Conservation (phyloP, 1,140 invertebrate species). For the Acromyrmex charruanus region DNA sequence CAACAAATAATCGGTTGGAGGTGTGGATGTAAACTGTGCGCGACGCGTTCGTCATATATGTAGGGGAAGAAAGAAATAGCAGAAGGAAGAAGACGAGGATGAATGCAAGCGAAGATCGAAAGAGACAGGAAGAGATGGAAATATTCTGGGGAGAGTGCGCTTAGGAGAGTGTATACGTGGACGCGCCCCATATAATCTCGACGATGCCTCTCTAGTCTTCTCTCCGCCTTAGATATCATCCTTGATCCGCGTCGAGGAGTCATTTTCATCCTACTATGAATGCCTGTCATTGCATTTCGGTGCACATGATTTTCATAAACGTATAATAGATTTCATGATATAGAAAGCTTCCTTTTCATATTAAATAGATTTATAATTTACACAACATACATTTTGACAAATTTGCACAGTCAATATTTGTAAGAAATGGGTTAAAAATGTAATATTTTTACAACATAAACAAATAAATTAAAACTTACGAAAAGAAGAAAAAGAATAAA, state of each 20-base stretch:
- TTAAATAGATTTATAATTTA: slow-evolving; percentile 1
- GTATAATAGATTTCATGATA: neutral
- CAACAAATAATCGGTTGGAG: slow-evolving; percentile 85
- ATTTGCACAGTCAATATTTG: neutral
- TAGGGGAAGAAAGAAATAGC: slow-evolving; percentile 45
- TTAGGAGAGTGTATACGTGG: slow-evolving; percentile 76
- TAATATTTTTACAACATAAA: neutral
- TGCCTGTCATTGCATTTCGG: slow-evolving; percentile 76
- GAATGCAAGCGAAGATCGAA: slow-evolving; percentile 18
- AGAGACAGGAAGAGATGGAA: slow-evolving; percentile 48
- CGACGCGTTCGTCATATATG: slow-evolving; percentile 75
- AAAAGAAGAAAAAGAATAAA: too few relatives aligned
- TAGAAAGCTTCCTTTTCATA: neutral
- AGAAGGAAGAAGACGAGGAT: slow-evolving; percentile 51
- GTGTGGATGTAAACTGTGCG: slow-evolving; percentile 85
- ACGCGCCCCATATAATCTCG: slow-evolving; percentile 86
- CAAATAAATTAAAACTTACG: neutral
- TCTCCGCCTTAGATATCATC: slow-evolving; percentile 82
- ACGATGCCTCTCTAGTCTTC: slow-evolving; percentile 81
- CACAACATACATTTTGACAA: too few relatives aligned
- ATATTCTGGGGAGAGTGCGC: slow-evolving; percentile 57
- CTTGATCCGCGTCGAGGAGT: slow-evolving; percentile 78
- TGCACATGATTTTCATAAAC: slow-evolving; percentile 50
- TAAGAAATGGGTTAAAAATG: neutral
- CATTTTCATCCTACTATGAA: slow-evolving; percentile 68